These are phyloP conservation scores for Blennius ocellaris DNA, from an alignment of 2,113 vertebrate genomes.

Conservation along the genomic window DNA sequence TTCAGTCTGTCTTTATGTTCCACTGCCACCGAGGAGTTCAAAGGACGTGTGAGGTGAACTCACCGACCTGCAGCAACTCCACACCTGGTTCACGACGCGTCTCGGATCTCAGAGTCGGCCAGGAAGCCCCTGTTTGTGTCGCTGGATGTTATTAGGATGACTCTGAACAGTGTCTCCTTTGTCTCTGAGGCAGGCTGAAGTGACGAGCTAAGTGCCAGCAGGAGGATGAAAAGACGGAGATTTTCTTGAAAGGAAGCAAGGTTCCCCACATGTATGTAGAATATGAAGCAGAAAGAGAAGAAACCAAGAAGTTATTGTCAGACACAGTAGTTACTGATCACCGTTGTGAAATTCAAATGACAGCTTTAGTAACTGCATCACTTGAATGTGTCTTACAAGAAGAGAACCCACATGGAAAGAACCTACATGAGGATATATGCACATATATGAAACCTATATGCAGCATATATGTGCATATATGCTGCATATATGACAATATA, in stretches of 20 bases:
- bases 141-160: slow-evolving; percentile 43
- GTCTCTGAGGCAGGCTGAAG: slow-evolving; percentile 49
- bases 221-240: slow-evolving; percentile 41
- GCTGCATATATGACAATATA: too few species aligned
- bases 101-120: neutral
- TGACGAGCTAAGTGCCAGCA: slow-evolving; percentile 37
- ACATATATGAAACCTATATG: too few species aligned
- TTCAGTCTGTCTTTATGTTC: neutral
- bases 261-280: neutral
- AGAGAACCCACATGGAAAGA: too few species aligned
- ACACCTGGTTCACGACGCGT: slow-evolving; percentile 42
- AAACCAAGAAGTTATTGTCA: too few species aligned
- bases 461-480: too few species aligned
- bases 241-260: slow-evolving; percentile 40
- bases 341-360: too few species aligned
- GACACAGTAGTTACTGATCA: too few species aligned
- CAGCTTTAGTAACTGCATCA: too few species aligned
- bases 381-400: too few species aligned
- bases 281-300: too few species aligned
- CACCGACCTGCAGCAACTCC: neutral
- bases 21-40: slow-evolving; percentile 39
- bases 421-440: too few species aligned
- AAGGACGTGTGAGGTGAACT: slow-evolving; percentile 31
- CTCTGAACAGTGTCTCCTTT: slow-evolving; percentile 57
- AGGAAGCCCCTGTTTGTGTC: slow-evolving; percentile 34